Evolutionary conservation across 2,888 invertebrate genomes (phyloP).

Genomic region (Microctonus aethiopoides): DNA sequence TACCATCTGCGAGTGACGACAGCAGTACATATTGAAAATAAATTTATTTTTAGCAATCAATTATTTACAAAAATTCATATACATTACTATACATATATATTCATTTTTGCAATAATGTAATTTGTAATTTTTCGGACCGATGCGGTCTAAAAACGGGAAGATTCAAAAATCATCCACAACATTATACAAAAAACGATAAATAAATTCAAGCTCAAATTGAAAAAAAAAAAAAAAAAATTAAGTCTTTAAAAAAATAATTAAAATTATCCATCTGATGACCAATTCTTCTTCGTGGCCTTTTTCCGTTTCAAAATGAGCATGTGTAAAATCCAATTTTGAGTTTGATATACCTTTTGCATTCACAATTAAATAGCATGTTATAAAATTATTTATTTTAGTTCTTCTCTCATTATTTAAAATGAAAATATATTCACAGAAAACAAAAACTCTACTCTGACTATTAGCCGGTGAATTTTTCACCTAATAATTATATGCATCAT

Average conservation of each 20-base stretch:
- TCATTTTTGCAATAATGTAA: constrained; percentile 59
- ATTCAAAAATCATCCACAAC: constrained; percentile 22
- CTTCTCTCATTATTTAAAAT: not conserved
- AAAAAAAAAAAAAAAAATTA: constrained; percentile 8
- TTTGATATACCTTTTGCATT: constrained; percentile 37
- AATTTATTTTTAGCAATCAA: constrained; percentile 49
- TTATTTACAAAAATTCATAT: constrained; percentile 56
- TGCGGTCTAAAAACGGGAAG: constrained; percentile 9
- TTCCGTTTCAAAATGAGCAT: constrained; percentile 56
- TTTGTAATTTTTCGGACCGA: constrained; percentile 48
- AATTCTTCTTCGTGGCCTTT: constrained; percentile 26
- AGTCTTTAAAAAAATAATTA: constrained; percentile 5
- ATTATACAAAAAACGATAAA: constrained; percentile 20
- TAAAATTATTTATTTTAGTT: not conserved
- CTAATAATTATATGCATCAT: not conserved
- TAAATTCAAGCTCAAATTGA: constrained; percentile 33
- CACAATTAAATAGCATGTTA: constrained; percentile 32
- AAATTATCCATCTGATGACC: constrained; percentile 21
- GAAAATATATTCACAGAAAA: not conserved
- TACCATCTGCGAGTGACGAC: constrained; percentile 39
- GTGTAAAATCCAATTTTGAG: constrained; percentile 54
- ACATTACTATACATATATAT: constrained; percentile 24
- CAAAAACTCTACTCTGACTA: too few species aligned
- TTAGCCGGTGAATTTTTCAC: not conserved
- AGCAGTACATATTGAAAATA: constrained; percentile 15